These are phyloP conservation scores for Drosophila chauvacae DNA, from an alignment of 1,140 invertebrate species.

Conservation along the genomic window DNA sequence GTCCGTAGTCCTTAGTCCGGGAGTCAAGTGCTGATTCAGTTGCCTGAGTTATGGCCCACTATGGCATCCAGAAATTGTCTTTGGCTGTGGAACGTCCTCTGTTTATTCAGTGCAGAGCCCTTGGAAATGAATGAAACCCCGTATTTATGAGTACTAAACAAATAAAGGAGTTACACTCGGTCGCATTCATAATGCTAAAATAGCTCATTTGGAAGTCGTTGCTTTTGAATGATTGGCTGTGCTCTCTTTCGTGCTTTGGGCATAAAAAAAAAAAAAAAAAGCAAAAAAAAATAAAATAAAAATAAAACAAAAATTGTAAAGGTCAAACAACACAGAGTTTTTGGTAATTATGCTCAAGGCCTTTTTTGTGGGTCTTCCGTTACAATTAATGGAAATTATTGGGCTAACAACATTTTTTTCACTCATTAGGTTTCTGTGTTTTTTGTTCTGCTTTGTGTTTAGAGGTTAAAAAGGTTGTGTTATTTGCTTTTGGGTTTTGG, in stretches of 20 bases:
- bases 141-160: conserved; percentile 51
- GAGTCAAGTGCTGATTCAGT: conserved; percentile 51
- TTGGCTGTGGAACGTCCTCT: conserved; percentile 19
- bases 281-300: not conserved
- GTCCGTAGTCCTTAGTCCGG: conserved; percentile 1
- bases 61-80: conserved; percentile 30
- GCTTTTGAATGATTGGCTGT: conserved; percentile 24
- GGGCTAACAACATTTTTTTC: not conserved
- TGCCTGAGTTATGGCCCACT: conserved; percentile 46
- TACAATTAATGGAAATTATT: conserved; percentile 4
- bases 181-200: conserved; percentile 31
- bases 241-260: not conserved
- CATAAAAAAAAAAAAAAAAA: not conserved
- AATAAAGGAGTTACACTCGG: conserved; percentile 45
- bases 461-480: no score
- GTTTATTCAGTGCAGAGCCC: conserved; percentile 42
- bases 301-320: not conserved
- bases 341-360: conserved; percentile 15
- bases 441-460: not conserved
- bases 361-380: not conserved
- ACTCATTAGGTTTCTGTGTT: not conserved
- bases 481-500: not conserved
- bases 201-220: conserved; percentile 39
- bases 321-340: not conserved
- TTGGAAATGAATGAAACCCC: conserved; percentile 39